Percentiles rank a stretch among this genome's conserved stretches.
Conservation (phyloP, 2,113 vertebrate species). For the Varanus komodoensis region DNA sequence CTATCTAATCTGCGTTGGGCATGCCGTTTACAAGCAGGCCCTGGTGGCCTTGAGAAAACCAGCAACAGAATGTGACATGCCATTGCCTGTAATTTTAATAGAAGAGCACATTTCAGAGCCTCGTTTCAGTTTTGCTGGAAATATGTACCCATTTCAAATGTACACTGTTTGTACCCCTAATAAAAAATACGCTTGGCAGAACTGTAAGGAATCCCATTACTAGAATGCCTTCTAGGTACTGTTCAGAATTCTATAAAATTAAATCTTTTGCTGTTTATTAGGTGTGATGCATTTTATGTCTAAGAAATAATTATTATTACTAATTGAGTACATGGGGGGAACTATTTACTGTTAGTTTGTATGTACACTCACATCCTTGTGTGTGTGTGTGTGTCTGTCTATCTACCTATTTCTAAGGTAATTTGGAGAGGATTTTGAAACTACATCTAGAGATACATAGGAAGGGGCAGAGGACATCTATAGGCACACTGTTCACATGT, state of each 20-base stretch:
- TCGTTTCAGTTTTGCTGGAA: constrained; percentile 36
- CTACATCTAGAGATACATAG: background rate
- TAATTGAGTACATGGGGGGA: background rate
- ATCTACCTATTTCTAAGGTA: background rate
- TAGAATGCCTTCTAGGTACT: constrained; percentile 12
- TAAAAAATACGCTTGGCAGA: constrained; percentile 50
- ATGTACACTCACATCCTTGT: background rate
- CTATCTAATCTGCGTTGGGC: constrained; percentile 78
- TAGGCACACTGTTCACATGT: background rate
- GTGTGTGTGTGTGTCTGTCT: no score
- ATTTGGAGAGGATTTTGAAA: background rate
- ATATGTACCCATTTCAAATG: constrained; percentile 33
- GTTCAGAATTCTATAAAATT: constrained; percentile 42
- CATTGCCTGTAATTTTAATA: constrained; percentile 35
- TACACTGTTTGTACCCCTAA: background rate
- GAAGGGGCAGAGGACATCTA: background rate
- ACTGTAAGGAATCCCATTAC: constrained; percentile 37
- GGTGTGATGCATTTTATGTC: constrained; percentile 47
- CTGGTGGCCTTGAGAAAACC: constrained; percentile 14
- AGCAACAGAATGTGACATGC: constrained; percentile 13
- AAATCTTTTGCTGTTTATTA: constrained; percentile 41
- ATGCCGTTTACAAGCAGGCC: constrained; percentile 62
- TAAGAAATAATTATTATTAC: constrained; percentile 33
- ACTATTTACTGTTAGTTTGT: constrained; percentile 34
- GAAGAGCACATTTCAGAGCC: constrained; percentile 28